Conservation (phyloP, 2,888 invertebrate species). For the Clitarchus hookeri region DNA sequence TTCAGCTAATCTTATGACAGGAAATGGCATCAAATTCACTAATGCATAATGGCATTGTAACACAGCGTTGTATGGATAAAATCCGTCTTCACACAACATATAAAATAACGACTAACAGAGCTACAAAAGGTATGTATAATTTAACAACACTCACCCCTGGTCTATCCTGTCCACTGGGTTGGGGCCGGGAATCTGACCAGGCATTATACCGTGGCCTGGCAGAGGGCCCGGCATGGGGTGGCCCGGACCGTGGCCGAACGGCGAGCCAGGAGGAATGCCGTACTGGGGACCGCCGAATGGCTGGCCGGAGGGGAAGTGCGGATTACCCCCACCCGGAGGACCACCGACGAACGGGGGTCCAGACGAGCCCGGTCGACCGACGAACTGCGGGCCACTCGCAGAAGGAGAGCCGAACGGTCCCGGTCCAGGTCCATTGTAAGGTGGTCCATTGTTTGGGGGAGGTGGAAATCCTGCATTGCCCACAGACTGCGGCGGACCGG, state of each 20-base stretch:
- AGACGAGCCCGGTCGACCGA: slow-evolving; percentile 59
- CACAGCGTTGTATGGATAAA: too few species aligned
- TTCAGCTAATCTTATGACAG: too few species aligned
- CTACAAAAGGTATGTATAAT: not conserved
- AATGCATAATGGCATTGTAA: too few species aligned
- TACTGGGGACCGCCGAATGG: slow-evolving; percentile 68
- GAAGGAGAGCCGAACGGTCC: slow-evolving; percentile 72
- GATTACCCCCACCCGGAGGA: slow-evolving; percentile 68
- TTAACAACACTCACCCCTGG: slow-evolving; percentile 65
- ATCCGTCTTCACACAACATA: too few species aligned
- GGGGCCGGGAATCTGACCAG: slow-evolving; percentile 67
- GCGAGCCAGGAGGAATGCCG: slow-evolving; percentile 72
- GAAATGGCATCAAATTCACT: too few species aligned
- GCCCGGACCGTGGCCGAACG: slow-evolving; percentile 68
- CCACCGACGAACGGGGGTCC: slow-evolving; percentile 51
- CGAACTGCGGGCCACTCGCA: slow-evolving; percentile 70
- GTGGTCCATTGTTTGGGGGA: slow-evolving; percentile 57
- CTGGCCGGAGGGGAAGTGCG: slow-evolving; percentile 67
- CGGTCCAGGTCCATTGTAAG: slow-evolving; percentile 71
- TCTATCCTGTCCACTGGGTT: slow-evolving; percentile 83
- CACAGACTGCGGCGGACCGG: slow-evolving; percentile 62
- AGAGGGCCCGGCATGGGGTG: slow-evolving; percentile 67
- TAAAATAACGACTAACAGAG: too few species aligned
- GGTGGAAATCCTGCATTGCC: slow-evolving; percentile 59
- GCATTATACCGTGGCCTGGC: slow-evolving; percentile 64